These are phyloP conservation scores for Acrobasis consociella DNA, from an alignment of 2,888 invertebrate genomes.

Conservation along the genomic window DNA sequence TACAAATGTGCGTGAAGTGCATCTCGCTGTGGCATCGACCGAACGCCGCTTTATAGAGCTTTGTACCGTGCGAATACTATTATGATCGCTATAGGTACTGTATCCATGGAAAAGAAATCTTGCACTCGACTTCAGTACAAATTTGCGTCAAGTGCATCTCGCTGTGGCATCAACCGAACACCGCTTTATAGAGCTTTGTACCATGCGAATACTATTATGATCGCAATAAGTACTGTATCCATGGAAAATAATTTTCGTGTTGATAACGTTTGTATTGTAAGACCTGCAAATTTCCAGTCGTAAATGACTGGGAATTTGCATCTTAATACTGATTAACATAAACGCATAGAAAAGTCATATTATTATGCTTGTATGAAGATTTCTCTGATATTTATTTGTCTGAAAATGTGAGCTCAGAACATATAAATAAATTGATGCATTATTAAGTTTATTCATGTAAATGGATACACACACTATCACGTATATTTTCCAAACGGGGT, in stretches of 20 bases:
- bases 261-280: slow-evolving; percentile 21
- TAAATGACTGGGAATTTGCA: too few relatives aligned
- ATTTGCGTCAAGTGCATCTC: slow-evolving; percentile 64
- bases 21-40: slow-evolving; percentile 55
- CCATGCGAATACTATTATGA: slow-evolving; percentile 22
- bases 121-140: slow-evolving; percentile 53
- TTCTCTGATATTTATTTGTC: slow-evolving; percentile 14
- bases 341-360: slow-evolving; percentile 6
- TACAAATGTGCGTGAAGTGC: slow-evolving; percentile 60
- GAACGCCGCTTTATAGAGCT: slow-evolving; percentile 24
- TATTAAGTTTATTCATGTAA: too few relatives aligned
- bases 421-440: background rate
- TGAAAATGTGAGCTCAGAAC: slow-evolving; percentile 1
- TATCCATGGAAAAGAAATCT: slow-evolving; percentile 40
- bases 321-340: background rate
- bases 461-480: too few relatives aligned
- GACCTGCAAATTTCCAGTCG: slow-evolving; percentile 21
- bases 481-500: too few relatives aligned
- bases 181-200: slow-evolving; percentile 23
- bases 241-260: slow-evolving; percentile 28
- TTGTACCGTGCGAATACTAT: slow-evolving; percentile 23
- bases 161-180: slow-evolving; percentile 45
- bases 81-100: slow-evolving; percentile 11
- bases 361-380: slow-evolving; percentile 10
- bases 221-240: slow-evolving; percentile 26